Percentiles rank a stretch among this genome's conserved stretches.
Evolutionary conservation across 23 tunicate species (phyloP).

Genomic region (Trididemnum miniatum): DNA sequence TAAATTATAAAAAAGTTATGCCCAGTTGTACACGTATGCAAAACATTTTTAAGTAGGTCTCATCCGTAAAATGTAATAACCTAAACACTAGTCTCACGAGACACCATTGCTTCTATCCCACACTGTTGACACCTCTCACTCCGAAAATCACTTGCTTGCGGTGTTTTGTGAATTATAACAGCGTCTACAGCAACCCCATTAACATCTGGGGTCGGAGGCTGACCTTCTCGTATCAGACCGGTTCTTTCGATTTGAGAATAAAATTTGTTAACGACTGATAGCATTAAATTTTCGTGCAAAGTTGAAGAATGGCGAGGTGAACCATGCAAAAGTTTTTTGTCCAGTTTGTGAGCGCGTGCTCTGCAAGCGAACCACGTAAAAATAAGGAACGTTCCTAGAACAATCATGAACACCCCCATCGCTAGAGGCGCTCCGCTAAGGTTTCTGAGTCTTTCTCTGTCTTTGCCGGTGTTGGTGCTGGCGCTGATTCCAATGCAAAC

Average conservation of each 20-base stretch:
- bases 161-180: too few species aligned
- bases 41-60: too few species aligned
- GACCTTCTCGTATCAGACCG: too few species aligned
- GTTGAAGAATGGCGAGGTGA: conserved; percentile 51
- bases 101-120: too few species aligned
- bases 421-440: conserved; percentile 88
- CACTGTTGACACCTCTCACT: too few species aligned
- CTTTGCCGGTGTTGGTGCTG: conserved; percentile 76
- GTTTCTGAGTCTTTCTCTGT: conserved; percentile 51
- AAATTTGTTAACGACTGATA: background rate
- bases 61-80: too few species aligned
- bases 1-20: too few species aligned
- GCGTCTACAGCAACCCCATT: too few species aligned
- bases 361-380: conserved; percentile 87
- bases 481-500: conserved; percentile 95
- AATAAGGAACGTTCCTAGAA: conserved; percentile 61
- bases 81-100: too few species aligned
- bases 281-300: conserved; percentile 1
- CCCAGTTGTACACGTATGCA: too few species aligned
- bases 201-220: too few species aligned
- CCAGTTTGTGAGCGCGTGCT: conserved; percentile 57
- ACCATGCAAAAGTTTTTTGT: conserved; percentile 73
- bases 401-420: conserved; percentile 91
- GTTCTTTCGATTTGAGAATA: background rate
- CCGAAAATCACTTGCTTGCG: too few species aligned